Percentiles rank a stretch among this genome's conserved stretches.
phyloP scores from a whole-genome alignment of 2,888 invertebrate genomes.

The Parapristionchus giblindavisi region DNA sequence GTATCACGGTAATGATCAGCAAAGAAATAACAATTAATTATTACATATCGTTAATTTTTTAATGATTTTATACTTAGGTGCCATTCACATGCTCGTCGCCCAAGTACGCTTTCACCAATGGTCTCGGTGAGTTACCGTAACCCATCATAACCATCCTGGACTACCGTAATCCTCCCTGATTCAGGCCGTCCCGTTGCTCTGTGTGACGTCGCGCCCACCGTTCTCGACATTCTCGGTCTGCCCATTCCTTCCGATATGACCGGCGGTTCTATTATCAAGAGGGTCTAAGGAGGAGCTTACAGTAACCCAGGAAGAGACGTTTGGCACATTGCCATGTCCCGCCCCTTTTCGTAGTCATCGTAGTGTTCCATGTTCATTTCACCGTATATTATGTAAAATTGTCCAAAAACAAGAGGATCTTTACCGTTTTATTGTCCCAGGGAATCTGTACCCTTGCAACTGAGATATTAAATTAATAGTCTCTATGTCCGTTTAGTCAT shows the following conservation, averaged over 20 bases:
- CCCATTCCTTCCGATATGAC: slow-evolving; percentile 69
- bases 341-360: not conserved
- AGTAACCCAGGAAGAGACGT: no score
- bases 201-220: slow-evolving; percentile 72
- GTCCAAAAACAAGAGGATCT: no score
- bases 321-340: not conserved
- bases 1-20: no score
- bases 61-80: slow-evolving; percentile 43
- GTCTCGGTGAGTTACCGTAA: slow-evolving; percentile 22
- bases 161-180: slow-evolving; percentile 46
- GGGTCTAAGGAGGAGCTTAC: slow-evolving; percentile 21
- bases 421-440: no score
- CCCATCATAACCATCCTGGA: not conserved
- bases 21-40: no score
- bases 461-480: no score
- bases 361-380: not conserved
- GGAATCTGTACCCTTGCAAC: no score
- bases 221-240: slow-evolving; percentile 70
- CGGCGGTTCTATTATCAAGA: slow-evolving; percentile 61
- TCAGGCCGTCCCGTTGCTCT: slow-evolving; percentile 69
- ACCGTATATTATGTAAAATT: not conserved
- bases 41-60: no score
- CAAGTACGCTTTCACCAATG: slow-evolving; percentile 53
- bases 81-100: slow-evolving; percentile 66
- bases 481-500: no score